phyloP scores from a whole-genome alignment of 1,140 invertebrate species.

The Bombus impatiens region DNA sequence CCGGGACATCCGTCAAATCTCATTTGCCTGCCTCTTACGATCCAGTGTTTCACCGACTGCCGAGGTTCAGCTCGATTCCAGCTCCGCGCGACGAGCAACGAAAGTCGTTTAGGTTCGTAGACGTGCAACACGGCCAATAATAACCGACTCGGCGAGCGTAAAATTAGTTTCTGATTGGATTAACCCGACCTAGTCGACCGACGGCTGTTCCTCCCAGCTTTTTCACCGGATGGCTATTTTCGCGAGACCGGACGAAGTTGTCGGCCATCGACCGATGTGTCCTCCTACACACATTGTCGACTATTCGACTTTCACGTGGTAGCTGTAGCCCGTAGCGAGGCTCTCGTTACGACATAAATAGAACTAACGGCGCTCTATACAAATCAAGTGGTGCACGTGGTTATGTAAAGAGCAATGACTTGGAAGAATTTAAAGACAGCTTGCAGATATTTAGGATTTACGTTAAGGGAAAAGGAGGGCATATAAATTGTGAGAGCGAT shows the following conservation, averaged over 20 bases:
- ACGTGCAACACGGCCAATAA: constrained; percentile 32
- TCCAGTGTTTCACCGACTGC: neutral
- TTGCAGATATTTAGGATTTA: too few species aligned
- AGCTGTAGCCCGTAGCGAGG: neutral
- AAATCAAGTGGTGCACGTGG: too few species aligned
- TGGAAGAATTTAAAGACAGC: too few species aligned
- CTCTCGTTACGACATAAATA: too few species aligned
- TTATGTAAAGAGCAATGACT: too few species aligned
- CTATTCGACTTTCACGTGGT: too few species aligned
- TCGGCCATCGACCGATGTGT: neutral
- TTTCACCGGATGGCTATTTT: constrained; percentile 6
- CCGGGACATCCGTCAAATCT: constrained; percentile 48
- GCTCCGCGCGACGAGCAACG: neutral
- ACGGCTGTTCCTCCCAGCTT: neutral
- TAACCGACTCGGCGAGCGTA: constrained; percentile 35
- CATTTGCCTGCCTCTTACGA: constrained; percentile 38
- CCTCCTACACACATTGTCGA: neutral
- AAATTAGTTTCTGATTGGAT: constrained; percentile 54
- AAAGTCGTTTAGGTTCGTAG: constrained; percentile 25
- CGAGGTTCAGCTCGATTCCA: neutral
- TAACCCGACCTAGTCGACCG: constrained; percentile 12
- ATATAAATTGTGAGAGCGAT: too few species aligned
- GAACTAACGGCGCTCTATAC: too few species aligned
- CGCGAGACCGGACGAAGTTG: neutral
- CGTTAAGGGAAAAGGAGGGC: too few species aligned